Evolutionary conservation across 2,113 vertebrate genomes (phyloP).

Genomic region (Oxyruncus cristatus): DNA sequence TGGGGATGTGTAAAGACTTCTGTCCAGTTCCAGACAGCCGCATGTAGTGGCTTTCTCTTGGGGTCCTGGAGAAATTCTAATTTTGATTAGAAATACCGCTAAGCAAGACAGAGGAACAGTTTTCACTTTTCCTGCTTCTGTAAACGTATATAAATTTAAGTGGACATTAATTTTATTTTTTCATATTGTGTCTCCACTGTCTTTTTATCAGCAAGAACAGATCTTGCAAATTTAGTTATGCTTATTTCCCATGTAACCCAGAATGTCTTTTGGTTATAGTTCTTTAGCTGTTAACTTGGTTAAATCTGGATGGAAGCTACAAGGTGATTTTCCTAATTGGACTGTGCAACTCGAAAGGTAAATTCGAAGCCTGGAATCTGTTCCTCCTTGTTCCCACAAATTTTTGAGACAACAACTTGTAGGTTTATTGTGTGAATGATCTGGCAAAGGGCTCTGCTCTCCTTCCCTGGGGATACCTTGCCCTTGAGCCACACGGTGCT

Average conservation of each 20-base stretch:
- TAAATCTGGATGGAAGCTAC: neutral
- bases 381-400: neutral
- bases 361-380: neutral
- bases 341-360: neutral
- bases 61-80: neutral
- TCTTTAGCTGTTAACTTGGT: neutral
- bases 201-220: neutral
- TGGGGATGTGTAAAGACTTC: neutral
- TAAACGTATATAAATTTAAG: neutral
- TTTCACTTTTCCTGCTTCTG: neutral
- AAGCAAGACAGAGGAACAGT: neutral
- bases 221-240: neutral
- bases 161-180: neutral
- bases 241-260: neutral
- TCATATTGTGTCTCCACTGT: fast-evolving
- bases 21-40: neutral
- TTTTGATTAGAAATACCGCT: neutral
- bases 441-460: neutral
- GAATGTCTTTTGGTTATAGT: neutral
- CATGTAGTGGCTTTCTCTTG: fast-evolving
- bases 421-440: neutral
- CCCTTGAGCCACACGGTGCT: neutral
- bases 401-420: neutral
- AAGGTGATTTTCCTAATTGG: neutral
- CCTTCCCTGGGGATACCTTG: neutral